These are phyloP conservation scores for Incurvaria masculella DNA, from an alignment of 2,888 invertebrate species.

Conservation along the genomic window DNA sequence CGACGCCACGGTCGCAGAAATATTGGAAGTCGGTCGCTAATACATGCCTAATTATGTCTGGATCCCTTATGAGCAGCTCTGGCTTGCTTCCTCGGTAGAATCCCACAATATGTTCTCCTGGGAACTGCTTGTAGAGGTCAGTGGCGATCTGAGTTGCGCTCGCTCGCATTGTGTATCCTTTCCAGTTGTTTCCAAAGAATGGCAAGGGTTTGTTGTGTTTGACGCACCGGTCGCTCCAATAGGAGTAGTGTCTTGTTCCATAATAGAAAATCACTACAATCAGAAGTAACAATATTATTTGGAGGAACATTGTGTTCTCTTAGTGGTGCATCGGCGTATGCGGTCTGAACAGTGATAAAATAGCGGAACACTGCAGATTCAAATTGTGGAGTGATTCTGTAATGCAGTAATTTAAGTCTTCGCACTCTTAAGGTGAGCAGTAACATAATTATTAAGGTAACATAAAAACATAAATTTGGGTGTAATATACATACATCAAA, in stretches of 20 bases:
- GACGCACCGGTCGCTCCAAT: slow-evolving; percentile 18
- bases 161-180: neutral
- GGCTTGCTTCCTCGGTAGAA: slow-evolving; percentile 30
- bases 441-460: too few species aligned
- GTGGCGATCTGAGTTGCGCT: slow-evolving; percentile 8
- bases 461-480: too few species aligned
- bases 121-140: slow-evolving; percentile 28
- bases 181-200: slow-evolving; percentile 9
- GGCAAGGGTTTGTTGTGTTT: slow-evolving; percentile 11
- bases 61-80: slow-evolving; percentile 30
- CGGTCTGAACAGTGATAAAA: too few species aligned
- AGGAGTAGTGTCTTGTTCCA: slow-evolving; percentile 15
- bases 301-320: slow-evolving; percentile 8
- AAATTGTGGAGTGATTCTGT: too few species aligned
- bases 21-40: slow-evolving; percentile 25
- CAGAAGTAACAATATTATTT: neutral
- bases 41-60: slow-evolving; percentile 27
- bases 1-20: slow-evolving; percentile 25
- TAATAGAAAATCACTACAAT: slow-evolving; percentile 14
- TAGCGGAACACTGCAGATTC: too few species aligned
- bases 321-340: too few species aligned
- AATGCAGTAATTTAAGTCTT: too few species aligned
- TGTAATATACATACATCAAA: too few species aligned
- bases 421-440: too few species aligned
- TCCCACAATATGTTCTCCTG: slow-evolving; percentile 34